phyloP scores from a whole-genome alignment of 2,113 vertebrate genomes.

The Epinephelus lanceolatus region DNA sequence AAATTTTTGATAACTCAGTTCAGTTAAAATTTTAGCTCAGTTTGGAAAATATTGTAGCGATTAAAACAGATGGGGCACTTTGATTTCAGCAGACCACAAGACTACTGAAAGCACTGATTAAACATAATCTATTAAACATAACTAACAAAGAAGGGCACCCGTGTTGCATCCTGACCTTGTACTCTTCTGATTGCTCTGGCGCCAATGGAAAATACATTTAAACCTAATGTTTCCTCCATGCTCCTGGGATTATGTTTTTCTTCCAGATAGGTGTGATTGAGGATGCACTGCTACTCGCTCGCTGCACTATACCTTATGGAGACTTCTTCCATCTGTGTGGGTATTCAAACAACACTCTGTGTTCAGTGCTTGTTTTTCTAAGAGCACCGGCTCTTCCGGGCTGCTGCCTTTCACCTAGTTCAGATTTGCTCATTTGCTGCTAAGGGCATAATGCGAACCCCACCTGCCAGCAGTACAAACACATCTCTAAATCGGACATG shows the following conservation, averaged over 20 bases:
- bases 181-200: not conserved
- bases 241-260: not conserved
- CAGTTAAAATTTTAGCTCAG: not conserved
- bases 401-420: constrained; percentile 30
- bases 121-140: not conserved
- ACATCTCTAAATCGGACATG: constrained; percentile 26
- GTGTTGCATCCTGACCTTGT: not conserved
- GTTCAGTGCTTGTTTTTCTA: constrained; percentile 14
- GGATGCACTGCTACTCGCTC: not conserved
- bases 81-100: not conserved
- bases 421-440: constrained; percentile 23
- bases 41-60: not conserved
- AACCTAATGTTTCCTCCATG: not conserved
- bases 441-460: constrained; percentile 40
- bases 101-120: not conserved
- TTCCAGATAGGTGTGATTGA: not conserved
- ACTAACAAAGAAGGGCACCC: not conserved
- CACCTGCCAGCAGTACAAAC: constrained; percentile 39
- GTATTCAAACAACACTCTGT: constrained; percentile 14
- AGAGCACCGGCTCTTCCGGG: not conserved
- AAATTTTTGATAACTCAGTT: not conserved
- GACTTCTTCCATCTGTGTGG: constrained; percentile 8
- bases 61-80: not conserved
- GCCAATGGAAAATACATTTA: not conserved
- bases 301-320: not conserved